Evolutionary conservation across 2,888 invertebrate genomes (phyloP).

Genomic region (Diaphora mendica): DNA sequence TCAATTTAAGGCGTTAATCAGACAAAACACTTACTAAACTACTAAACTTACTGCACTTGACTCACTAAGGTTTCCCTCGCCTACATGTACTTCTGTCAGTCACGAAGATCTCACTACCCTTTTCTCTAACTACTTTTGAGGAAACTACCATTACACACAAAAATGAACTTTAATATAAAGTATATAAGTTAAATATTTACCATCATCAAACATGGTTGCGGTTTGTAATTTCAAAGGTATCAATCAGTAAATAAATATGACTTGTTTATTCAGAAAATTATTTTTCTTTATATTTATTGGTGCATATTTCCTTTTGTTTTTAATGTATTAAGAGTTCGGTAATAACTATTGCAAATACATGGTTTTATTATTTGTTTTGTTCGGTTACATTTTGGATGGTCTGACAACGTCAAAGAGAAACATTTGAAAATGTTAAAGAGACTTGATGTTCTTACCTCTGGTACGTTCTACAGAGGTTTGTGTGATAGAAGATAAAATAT

Average conservation of each 20-base stretch:
- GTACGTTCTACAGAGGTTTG: not conserved
- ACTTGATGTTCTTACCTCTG: not conserved
- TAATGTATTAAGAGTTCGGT: not conserved
- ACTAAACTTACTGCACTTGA: too few species aligned
- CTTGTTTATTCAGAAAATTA: not conserved
- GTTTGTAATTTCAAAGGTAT: not conserved
- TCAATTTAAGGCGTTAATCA: too few species aligned
- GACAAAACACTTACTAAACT: too few species aligned
- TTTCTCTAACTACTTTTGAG: not conserved
- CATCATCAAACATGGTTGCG: slow-evolving; percentile 1
- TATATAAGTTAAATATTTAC: not conserved
- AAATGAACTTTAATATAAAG: not conserved
- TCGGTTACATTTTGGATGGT: slow-evolving; percentile 17
- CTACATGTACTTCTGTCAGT: not conserved
- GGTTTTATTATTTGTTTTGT: slow-evolving; percentile 3
- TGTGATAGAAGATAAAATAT: not conserved
- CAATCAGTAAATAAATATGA: not conserved
- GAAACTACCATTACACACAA: not conserved
- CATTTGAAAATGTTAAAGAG: not conserved
- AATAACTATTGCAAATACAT: slow-evolving; percentile 5
- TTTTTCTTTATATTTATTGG: not conserved
- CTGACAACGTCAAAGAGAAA: slow-evolving; percentile 17
- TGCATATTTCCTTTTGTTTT: not conserved
- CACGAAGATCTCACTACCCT: not conserved
- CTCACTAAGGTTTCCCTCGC: too few species aligned